Evolutionary conservation across 2,113 vertebrate species (phyloP).

Genomic region (Fulmarus glacialis): DNA sequence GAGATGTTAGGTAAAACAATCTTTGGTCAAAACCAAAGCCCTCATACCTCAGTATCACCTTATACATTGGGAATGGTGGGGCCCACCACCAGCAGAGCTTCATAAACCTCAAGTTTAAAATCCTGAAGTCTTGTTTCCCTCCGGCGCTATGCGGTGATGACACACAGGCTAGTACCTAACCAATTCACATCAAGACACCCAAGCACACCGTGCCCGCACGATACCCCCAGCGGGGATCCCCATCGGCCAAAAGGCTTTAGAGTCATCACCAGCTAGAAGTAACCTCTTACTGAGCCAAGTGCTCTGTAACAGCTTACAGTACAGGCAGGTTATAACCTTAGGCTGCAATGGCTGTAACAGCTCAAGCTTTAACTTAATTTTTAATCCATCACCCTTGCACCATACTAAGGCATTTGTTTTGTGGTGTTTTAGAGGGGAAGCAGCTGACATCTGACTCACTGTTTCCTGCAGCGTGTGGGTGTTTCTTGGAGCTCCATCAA

Average conservation of each 20-base stretch:
- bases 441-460: not conserved
- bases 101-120: not conserved
- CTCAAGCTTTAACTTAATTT: not conserved
- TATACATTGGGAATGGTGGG: not conserved
- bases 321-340: not conserved
- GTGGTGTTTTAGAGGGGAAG: not conserved
- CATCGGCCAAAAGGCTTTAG: not conserved
- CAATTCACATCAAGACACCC: not conserved
- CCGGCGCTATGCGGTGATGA: not conserved
- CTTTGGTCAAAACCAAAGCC: not conserved
- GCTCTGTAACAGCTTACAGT: not conserved
- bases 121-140: not conserved
- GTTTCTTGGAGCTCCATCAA: not conserved
- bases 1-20: not conserved
- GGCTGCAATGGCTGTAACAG: not conserved
- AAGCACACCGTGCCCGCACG: fast-evolving
- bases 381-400: not conserved
- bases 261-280: not conserved
- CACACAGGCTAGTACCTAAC: not conserved
- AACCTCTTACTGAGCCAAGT: not conserved
- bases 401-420: not conserved
- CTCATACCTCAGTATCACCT: not conserved
- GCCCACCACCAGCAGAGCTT: not conserved
- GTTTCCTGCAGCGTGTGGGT: not conserved
- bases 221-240: fast-evolving